A percentile compares a stretch with the other conserved stretches of the same genome.
phyloP scores from a whole-genome alignment of 2,113 vertebrate genomes.

The Monarcha castaneiventris region DNA sequence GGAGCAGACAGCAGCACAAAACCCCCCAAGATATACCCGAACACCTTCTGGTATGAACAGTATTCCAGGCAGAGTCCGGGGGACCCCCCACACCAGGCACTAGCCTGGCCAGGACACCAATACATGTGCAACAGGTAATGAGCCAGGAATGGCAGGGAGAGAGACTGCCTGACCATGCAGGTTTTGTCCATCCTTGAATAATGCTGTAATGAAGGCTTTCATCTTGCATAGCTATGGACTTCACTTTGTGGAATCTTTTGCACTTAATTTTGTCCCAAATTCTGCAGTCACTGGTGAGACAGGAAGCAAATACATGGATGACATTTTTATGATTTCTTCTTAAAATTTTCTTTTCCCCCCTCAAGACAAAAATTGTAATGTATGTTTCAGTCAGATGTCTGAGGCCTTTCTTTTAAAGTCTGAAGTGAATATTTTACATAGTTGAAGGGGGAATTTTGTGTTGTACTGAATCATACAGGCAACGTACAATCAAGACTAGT shows the following conservation, averaged over 20 bases:
- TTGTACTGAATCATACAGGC: background rate
- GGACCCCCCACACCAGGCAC: background rate
- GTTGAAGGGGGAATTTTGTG: slow-evolving; percentile 8
- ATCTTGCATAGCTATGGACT: background rate
- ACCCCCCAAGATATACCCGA: accelerated
- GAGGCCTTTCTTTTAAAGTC: slow-evolving; percentile 12
- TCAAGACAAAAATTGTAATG: background rate
- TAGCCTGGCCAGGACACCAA: background rate
- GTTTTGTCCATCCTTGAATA: background rate
- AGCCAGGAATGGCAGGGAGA: background rate
- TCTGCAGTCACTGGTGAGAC: background rate
- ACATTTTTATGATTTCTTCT: background rate
- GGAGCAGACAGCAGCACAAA: background rate
- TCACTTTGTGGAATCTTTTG: background rate
- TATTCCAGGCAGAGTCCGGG: background rate
- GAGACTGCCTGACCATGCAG: background rate
- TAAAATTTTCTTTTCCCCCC: background rate
- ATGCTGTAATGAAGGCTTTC: background rate
- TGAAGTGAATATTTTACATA: slow-evolving; percentile 4
- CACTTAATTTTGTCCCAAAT: background rate
- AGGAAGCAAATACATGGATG: background rate
- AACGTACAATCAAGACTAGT: background rate
- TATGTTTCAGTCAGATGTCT: background rate
- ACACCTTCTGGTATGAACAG: background rate
- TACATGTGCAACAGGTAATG: background rate